Percentiles rank a stretch among this genome's conserved stretches.
Evolutionary conservation across 2,113 vertebrate genomes (phyloP).

Genomic region (Numenius arquata): DNA sequence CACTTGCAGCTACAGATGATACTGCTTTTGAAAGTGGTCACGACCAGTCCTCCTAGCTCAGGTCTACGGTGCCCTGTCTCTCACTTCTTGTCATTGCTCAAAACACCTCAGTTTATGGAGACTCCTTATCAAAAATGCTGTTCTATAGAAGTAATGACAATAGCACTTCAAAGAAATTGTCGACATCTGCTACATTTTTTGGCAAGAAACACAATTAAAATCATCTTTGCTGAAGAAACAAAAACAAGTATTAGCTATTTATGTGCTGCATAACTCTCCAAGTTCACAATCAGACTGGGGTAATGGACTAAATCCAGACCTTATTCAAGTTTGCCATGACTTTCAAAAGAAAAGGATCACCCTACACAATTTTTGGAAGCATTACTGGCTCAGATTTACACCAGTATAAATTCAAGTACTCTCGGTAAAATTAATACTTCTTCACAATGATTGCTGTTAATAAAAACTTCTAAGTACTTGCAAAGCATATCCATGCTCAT

Average conservation of each 20-base stretch:
- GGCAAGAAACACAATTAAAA: background rate
- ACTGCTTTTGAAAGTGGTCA: fast-evolving
- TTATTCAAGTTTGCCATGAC: background rate
- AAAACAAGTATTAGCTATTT: background rate
- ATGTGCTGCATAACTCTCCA: background rate
- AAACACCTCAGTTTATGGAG: background rate
- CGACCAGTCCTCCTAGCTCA: background rate
- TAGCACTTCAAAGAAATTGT: background rate
- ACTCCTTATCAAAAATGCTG: background rate
- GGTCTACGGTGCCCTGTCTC: fast-evolving
- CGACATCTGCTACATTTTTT: background rate
- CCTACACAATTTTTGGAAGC: background rate
- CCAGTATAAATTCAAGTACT: background rate
- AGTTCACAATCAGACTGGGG: background rate
- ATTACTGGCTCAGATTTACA: background rate
- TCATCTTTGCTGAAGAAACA: background rate
- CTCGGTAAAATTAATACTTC: background rate
- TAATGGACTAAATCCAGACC: background rate
- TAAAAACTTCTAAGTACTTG: background rate
- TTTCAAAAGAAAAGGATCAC: background rate
- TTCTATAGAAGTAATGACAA: background rate
- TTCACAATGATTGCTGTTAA: background rate
- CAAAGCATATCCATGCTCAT: background rate
- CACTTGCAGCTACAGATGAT: background rate
- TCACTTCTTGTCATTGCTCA: background rate